Percentiles rank a stretch among this genome's conserved stretches.
Evolutionary conservation across 2,797 vertebrate genomes (phyloP).

Genomic region (Melanotaenia boesemani): DNA sequence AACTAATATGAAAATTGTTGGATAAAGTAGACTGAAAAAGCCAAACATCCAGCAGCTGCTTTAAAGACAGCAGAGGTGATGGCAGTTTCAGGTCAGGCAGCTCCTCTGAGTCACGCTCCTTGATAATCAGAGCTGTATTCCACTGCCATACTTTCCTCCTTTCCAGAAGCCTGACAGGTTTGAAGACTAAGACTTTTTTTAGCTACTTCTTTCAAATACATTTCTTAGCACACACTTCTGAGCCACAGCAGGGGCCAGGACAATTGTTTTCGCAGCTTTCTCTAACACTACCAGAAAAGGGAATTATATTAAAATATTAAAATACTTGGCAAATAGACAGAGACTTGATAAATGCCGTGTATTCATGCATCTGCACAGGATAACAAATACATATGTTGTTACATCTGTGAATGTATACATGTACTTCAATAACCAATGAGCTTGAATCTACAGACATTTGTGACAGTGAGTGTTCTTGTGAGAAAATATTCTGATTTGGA

Average conservation of each 20-base stretch:
- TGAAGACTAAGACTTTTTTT: constrained; percentile 64
- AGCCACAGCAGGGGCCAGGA: constrained; percentile 72
- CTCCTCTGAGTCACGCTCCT: constrained; percentile 55
- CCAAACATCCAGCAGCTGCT: constrained; percentile 19
- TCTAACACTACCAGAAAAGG: constrained; percentile 73
- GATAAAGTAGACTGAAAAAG: constrained; percentile 23
- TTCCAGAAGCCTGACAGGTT: constrained; percentile 67
- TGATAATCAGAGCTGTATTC: constrained; percentile 65
- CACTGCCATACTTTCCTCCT: constrained; percentile 41
- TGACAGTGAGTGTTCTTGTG: constrained; percentile 56
- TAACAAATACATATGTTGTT: constrained; percentile 6
- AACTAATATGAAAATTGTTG: constrained; percentile 43
- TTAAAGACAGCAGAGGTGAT: constrained; percentile 42
- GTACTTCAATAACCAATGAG: constrained; percentile 12
- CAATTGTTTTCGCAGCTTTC: constrained; percentile 83
- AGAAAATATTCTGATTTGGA: constrained; percentile 64
- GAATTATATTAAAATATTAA: constrained; percentile 72
- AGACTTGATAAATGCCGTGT: constrained; percentile 26
- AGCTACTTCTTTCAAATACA: constrained; percentile 71
- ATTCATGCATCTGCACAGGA: neutral
- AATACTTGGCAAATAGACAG: constrained; percentile 50
- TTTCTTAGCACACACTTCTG: constrained; percentile 69
- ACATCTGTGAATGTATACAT: constrained; percentile 14
- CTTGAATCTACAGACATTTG: constrained; percentile 27
- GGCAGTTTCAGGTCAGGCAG: constrained; percentile 73